Percentiles rank a stretch among this genome's conserved stretches.
Evolutionary conservation across 2,113 vertebrate species (phyloP).

Genomic region (Sinosuthora webbiana): DNA sequence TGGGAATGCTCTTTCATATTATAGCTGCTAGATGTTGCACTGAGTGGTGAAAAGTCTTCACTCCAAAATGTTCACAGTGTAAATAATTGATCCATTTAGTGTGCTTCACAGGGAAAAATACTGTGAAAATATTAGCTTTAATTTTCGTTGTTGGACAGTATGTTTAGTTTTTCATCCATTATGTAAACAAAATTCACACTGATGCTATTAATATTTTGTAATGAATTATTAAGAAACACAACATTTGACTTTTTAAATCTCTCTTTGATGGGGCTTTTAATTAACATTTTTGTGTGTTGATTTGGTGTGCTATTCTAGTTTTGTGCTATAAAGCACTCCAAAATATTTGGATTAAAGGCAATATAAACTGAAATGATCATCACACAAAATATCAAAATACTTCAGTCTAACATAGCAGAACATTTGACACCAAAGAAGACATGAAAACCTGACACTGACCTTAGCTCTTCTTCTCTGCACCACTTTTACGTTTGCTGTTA

Average conservation of each 20-base stretch:
- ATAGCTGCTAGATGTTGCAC: neutral
- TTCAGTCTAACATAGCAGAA: neutral
- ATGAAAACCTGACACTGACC: neutral
- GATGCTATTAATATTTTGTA: neutral
- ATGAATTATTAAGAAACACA: neutral
- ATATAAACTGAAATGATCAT: neutral
- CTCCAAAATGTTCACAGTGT: neutral
- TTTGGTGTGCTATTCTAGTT: neutral
- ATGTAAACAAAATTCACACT: neutral
- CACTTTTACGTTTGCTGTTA: neutral
- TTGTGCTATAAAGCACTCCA: neutral
- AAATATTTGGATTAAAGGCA: neutral
- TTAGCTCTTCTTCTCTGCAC: neutral
- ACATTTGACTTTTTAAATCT: neutral
- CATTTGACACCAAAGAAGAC: neutral
- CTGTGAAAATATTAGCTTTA: neutral
- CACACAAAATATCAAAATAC: neutral
- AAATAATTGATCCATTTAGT: neutral
- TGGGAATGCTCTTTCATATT: neutral
- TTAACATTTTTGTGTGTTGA: neutral
- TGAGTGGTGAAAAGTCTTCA: neutral
- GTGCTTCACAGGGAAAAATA: neutral
- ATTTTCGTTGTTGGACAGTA: neutral
- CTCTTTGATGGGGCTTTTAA: neutral
- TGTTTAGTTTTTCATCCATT: neutral